Evolutionary conservation across 1,140 invertebrate genomes (phyloP).

Genomic region (Drosophila ananassae): DNA sequence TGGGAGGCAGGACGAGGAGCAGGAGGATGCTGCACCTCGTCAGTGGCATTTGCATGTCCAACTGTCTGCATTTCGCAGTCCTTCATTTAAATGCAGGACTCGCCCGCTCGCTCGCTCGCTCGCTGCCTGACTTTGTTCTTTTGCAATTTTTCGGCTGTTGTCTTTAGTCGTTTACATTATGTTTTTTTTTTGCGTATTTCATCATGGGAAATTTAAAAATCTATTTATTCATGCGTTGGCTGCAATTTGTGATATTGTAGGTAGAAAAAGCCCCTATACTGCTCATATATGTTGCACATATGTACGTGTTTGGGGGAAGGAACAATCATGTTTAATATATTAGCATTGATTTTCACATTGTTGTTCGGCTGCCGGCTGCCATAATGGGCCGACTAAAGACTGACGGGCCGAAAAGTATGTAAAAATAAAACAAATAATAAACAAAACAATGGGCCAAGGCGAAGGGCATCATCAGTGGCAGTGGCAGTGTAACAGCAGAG

Average conservation of each 20-base stretch:
- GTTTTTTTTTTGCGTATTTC: constrained; percentile 9
- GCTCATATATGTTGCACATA: constrained; percentile 8
- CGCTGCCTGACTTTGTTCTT: constrained; percentile 38
- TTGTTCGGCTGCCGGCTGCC: constrained; percentile 6
- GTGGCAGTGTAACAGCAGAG: constrained; percentile 3
- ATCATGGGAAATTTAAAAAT: constrained; percentile 32
- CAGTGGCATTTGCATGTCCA: constrained; percentile 75
- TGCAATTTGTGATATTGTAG: constrained; percentile 60
- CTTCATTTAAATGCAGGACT: constrained; percentile 73
- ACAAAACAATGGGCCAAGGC: constrained; percentile 67
- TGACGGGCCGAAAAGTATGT: constrained; percentile 62
- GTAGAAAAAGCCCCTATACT: constrained; percentile 17
- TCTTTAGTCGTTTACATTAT: constrained; percentile 6
- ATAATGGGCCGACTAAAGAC: constrained; percentile 75
- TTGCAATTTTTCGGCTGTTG: constrained; percentile 56
- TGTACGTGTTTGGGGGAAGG: background rate
- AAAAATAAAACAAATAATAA: constrained; percentile 83
- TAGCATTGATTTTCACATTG: constrained; percentile 53
- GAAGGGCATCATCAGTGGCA: constrained; percentile 22
- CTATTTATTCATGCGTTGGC: constrained; percentile 69
- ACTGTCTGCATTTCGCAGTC: constrained; percentile 68
- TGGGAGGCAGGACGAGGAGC: background rate
- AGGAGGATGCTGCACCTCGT: constrained; percentile 30
- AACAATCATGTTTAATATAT: constrained; percentile 49
- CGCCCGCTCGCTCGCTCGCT: constrained; percentile 8